Base-by-base conservation (phyloP, 2,888 invertebrate genomes). In the Morinoia aosen region DNA sequence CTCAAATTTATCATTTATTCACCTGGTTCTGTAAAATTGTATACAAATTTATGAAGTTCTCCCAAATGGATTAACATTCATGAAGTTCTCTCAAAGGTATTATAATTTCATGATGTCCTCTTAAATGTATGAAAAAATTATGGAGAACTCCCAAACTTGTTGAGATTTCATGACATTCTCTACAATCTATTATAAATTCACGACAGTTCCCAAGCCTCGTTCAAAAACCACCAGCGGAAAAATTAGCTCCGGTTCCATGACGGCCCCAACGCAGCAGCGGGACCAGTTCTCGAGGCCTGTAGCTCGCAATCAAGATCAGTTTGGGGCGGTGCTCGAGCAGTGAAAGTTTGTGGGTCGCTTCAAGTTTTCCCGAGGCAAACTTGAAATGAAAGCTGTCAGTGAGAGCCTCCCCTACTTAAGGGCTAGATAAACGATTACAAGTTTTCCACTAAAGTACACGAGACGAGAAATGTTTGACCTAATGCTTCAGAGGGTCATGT, bases 331-430 rank as follows among this genome's bases (percentile, higher is more conserved):
- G 25, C 76, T 76, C 76, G 76, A 7, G 76, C 2, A 33, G 25
- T 64, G 25, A 19, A 76, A 76, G 25, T 76, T 76, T 19, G 2
- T 16, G 0, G 33, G 76, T 76, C 76, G 76, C 76, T 76, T 76
- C 25, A 76, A 76, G 25, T 76, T 76, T 76, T 33, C 25, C 25
- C 76, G 76, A 76, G 76, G 76, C 76, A 76, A 76, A 76, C 76
- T 76, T 76, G 76, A 76, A 76, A 76, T 76, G 76, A 76, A 76
- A 76, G 76, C 76, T 76, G 76, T 76, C 76, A 76, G 76, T 76
- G 76, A 76, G 76, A 33, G 33, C 76, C 76, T 76, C 33, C 76
- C 76, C 76, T 76, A 76, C 76, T 76, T 76, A 3, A 33, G 76
- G 76, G 8, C 25, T 33, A 76, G 76, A 76, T 76, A 76, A 76